Evolutionary conservation across 2,797 vertebrate genomes (phyloP).

Genomic region (Peromyscus aztecus): DNA sequence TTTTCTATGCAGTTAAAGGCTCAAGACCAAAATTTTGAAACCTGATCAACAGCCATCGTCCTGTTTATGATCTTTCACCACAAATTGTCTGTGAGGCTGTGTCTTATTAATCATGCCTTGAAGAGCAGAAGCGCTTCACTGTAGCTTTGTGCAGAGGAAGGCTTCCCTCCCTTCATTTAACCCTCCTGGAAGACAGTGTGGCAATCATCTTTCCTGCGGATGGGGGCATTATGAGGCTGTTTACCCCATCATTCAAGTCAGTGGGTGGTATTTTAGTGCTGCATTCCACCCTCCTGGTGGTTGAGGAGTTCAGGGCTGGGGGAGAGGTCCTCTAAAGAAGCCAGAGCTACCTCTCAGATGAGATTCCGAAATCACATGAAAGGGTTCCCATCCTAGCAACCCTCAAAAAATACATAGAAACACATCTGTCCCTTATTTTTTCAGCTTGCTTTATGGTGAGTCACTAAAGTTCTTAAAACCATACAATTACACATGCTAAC

Average conservation of each 20-base stretch:
- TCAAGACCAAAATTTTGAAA: conserved; percentile 72
- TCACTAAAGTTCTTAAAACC: conserved; percentile 85
- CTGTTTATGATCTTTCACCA: conserved; percentile 68
- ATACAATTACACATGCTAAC: conserved; percentile 84
- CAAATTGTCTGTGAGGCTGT: conserved; percentile 63
- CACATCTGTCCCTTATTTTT: conserved; percentile 86
- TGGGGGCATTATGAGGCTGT: conserved; percentile 61
- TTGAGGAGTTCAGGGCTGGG: conserved; percentile 47
- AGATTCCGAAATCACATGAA: conserved; percentile 80
- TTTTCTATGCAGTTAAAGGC: conserved; percentile 67
- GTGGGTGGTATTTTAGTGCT: conserved; percentile 68
- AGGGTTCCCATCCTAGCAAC: conserved; percentile 83
- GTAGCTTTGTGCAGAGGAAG: conserved; percentile 20
- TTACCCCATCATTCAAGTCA: conserved; percentile 38
- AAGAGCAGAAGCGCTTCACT: conserved; percentile 42
- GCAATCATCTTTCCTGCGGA: conserved; percentile 43
- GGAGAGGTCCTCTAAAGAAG: conserved; percentile 59
- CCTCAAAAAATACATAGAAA: conserved; percentile 84
- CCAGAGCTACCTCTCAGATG: conserved; percentile 74
- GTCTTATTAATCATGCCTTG: conserved; percentile 59
- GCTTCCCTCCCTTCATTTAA: conserved; percentile 67
- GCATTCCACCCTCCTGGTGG: conserved; percentile 62
- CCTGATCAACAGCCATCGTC: conserved; percentile 50
- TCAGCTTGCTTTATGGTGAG: conserved; percentile 85
- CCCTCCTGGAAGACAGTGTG: conserved; percentile 9